Percentiles rank a stretch among this genome's conserved stretches.
Evolutionary conservation across 2,113 vertebrate species (phyloP).

Genomic region (Rhynchomys soricoides): DNA sequence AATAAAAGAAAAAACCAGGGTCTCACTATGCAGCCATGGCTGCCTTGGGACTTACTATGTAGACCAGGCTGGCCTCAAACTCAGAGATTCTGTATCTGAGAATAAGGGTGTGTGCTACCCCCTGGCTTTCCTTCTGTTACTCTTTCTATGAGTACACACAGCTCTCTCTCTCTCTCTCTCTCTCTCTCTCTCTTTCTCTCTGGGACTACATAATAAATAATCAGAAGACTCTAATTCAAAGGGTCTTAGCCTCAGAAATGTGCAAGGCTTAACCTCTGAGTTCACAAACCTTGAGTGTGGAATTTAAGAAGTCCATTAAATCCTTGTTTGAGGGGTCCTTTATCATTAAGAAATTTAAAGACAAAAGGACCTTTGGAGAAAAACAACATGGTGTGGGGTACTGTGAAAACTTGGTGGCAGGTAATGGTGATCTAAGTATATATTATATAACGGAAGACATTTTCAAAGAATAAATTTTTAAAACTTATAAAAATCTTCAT

Average conservation of each 20-base stretch:
- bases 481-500: neutral
- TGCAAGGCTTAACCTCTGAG: neutral
- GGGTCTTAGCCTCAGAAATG: neutral
- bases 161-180: too few species aligned
- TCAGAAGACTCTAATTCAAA: neutral
- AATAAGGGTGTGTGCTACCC: too few species aligned
- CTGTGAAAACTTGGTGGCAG: neutral
- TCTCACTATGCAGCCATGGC: neutral
- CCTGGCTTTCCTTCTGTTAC: neutral
- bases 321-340: neutral
- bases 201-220: neutral
- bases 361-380: neutral
- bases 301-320: neutral
- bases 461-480: neutral
- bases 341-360: neutral
- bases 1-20: neutral
- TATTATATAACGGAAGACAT: neutral
- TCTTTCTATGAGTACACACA: neutral
- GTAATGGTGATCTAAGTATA: neutral
- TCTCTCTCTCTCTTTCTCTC: too few species aligned
- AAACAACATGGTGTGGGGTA: neutral
- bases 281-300: neutral
- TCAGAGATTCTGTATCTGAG: neutral
- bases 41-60: neutral
- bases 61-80: neutral